A percentile compares a stretch with the other conserved stretches of the same genome.
phyloP scores from a whole-genome alignment of 1,140 invertebrate genomes.

The Drosophila paulistorum region DNA sequence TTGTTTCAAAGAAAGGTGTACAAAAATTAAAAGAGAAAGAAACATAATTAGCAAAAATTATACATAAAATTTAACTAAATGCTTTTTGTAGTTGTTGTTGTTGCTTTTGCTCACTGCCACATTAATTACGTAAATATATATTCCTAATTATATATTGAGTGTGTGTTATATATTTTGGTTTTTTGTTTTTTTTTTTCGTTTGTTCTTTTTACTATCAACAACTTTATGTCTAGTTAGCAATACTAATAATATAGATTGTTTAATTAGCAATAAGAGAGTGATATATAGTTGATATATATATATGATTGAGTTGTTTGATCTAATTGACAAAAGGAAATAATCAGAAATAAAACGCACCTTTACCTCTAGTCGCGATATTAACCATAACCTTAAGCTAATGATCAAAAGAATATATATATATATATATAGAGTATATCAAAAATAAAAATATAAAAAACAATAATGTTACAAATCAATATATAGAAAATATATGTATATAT shows the following conservation, averaged over 20 bases:
- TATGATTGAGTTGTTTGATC: slow-evolving; percentile 18
- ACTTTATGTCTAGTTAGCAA: slow-evolving; percentile 3
- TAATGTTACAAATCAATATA: slow-evolving; percentile 16
- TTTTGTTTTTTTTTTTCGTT: not conserved
- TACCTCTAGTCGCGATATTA: slow-evolving; percentile 76
- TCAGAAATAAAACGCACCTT: slow-evolving; percentile 62
- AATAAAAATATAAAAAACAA: slow-evolving; percentile 43
- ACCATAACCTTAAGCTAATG: slow-evolving; percentile 79
- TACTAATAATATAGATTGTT: not conserved
- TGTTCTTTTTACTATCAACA: not conserved
- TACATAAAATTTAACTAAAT: slow-evolving; percentile 52
- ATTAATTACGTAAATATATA: not conserved
- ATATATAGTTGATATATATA: slow-evolving; percentile 1
- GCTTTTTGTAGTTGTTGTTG: not conserved
- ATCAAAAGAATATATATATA: slow-evolving; percentile 59
- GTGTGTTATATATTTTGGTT: not conserved
- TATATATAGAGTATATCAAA: slow-evolving; percentile 20
- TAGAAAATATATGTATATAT: not conserved
- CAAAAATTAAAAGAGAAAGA: slow-evolving; percentile 78
- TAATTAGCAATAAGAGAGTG: slow-evolving; percentile 7
- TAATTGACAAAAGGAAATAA: slow-evolving; percentile 33
- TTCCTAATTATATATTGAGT: slow-evolving; percentile 8
- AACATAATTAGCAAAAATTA: slow-evolving; percentile 77
- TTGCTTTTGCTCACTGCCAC: slow-evolving; percentile 2
- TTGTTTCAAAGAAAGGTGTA: slow-evolving; percentile 47